These are phyloP conservation scores for Tetanocera ferruginea DNA, from an alignment of 2,888 invertebrate genomes.

Conservation along the genomic window DNA sequence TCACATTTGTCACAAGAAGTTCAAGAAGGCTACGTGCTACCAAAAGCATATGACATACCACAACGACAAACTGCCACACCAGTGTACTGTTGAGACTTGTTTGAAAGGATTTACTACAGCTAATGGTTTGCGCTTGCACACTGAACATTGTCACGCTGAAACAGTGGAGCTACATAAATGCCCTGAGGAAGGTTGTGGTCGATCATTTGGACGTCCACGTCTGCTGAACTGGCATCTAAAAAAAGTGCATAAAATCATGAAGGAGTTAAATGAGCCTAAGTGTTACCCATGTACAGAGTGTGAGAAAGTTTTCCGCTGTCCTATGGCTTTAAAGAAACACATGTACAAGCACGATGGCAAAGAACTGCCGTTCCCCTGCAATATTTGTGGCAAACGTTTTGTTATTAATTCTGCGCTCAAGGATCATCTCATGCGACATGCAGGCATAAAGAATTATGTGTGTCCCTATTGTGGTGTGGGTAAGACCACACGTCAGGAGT, in stretches of 20 bases:
- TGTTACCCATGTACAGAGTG: conserved; percentile 66
- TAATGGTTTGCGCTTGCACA: conserved; percentile 61
- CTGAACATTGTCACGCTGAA: conserved; percentile 64
- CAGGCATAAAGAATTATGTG: conserved; percentile 67
- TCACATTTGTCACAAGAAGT: conserved; percentile 64
- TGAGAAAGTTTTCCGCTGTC: conserved; percentile 66
- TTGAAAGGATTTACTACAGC: conserved; percentile 64
- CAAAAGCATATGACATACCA: conserved; percentile 66
- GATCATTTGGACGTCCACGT: conserved; percentile 62
- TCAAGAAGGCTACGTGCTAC: conserved; percentile 62
- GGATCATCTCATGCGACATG: conserved; percentile 66
- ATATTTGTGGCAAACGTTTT: conserved; percentile 65
- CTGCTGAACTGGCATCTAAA: conserved; percentile 63
- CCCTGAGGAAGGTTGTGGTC: conserved; percentile 61
- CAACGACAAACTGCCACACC: conserved; percentile 63
- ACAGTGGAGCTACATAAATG: conserved; percentile 61
- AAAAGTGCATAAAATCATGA: conserved; percentile 57
- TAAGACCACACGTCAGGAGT: conserved; percentile 65
- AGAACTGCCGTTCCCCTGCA: conserved; percentile 65
- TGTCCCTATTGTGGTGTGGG: conserved; percentile 67
- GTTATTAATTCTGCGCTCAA: conserved; percentile 66
- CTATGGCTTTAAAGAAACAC: conserved; percentile 65
- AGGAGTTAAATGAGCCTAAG: conserved; percentile 57
- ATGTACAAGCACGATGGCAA: conserved; percentile 67
- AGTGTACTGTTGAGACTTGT: conserved; percentile 63